Evolutionary conservation across 2,888 invertebrate species (phyloP).

Genomic region (Lasius platythorax): DNA sequence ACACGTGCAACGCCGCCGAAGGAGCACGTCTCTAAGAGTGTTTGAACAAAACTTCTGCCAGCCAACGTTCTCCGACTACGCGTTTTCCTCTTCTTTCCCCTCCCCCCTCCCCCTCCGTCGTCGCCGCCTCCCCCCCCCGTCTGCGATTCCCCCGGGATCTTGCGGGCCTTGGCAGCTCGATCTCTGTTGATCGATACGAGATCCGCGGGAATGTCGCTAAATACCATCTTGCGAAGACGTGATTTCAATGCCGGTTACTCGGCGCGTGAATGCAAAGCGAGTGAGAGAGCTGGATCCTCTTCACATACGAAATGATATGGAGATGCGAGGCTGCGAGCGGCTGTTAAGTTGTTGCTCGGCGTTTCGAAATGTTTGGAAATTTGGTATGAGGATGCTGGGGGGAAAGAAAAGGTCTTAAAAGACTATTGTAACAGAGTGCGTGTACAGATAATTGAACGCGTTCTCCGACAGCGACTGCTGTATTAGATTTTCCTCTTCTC

Average conservation of each 20-base stretch:
- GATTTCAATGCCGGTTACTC: constrained; percentile 40
- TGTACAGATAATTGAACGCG: background rate
- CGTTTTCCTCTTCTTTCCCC: constrained; percentile 21
- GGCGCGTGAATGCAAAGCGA: constrained; percentile 42
- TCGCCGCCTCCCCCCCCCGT: background rate
- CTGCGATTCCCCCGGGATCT: constrained; percentile 30
- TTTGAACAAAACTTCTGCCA: constrained; percentile 77
- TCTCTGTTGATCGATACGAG: constrained; percentile 53
- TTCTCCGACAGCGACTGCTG: background rate
- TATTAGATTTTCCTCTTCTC: background rate
- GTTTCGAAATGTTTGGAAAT: constrained; percentile 37
- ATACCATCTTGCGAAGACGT: constrained; percentile 42
- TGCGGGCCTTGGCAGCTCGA: constrained; percentile 35
- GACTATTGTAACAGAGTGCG: background rate
- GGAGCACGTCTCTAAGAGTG: constrained; percentile 77
- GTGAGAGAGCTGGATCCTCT: constrained; percentile 18
- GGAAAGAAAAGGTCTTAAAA: background rate
- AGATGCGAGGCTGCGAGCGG: background rate
- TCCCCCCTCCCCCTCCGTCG: background rate
- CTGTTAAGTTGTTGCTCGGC: constrained; percentile 34
- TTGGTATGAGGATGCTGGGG: background rate
- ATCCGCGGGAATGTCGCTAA: constrained; percentile 53
- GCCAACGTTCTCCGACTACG: constrained; percentile 50
- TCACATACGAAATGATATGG: constrained; percentile 1
- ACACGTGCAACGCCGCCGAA: constrained; percentile 77